A percentile compares a stretch with the other conserved stretches of the same genome.
Evolutionary conservation across 2,113 vertebrate species (phyloP).

Genomic region (Phalacrocorax brasilianus): DNA sequence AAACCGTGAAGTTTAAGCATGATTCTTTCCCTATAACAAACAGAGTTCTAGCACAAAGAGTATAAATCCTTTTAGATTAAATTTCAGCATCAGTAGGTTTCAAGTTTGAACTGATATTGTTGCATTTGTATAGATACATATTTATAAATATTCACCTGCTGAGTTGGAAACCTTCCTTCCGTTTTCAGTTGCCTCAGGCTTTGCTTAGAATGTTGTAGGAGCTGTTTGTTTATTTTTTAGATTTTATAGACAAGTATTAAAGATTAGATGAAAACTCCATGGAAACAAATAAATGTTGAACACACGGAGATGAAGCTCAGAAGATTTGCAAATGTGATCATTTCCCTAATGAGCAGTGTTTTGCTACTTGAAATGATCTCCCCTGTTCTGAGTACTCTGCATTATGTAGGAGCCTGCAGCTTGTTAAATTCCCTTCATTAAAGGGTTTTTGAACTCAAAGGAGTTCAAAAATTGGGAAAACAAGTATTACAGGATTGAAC

Average conservation of each 20-base stretch:
- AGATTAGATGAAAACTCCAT: constrained; percentile 84
- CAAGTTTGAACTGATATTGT: not conserved
- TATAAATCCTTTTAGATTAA: constrained; percentile 22
- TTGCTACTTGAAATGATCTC: constrained; percentile 51
- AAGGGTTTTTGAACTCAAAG: constrained; percentile 33
- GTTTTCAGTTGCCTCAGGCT: not conserved
- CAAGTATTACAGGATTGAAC: constrained; percentile 25
- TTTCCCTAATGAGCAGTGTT: constrained; percentile 44
- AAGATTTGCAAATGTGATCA: constrained; percentile 82
- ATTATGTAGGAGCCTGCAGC: constrained; percentile 35
- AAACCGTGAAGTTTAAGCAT: not conserved
- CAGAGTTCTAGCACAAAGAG: not conserved
- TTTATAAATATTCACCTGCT: constrained; percentile 41
- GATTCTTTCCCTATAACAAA: not conserved
- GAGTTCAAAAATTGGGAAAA: constrained; percentile 42
- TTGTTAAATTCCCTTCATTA: constrained; percentile 56
- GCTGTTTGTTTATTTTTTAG: constrained; percentile 52
- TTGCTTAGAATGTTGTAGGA: constrained; percentile 10
- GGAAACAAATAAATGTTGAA: constrained; percentile 87
- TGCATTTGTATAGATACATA: constrained; percentile 25
- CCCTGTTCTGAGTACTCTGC: constrained; percentile 42
- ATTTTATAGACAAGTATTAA: constrained; percentile 81
- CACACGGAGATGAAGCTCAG: constrained; percentile 85
- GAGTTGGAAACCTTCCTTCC: constrained; percentile 12
- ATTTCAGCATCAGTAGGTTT: constrained; percentile 26